phyloP scores from a whole-genome alignment of 2,888 invertebrate species.

The Nyleta sp. region DNA sequence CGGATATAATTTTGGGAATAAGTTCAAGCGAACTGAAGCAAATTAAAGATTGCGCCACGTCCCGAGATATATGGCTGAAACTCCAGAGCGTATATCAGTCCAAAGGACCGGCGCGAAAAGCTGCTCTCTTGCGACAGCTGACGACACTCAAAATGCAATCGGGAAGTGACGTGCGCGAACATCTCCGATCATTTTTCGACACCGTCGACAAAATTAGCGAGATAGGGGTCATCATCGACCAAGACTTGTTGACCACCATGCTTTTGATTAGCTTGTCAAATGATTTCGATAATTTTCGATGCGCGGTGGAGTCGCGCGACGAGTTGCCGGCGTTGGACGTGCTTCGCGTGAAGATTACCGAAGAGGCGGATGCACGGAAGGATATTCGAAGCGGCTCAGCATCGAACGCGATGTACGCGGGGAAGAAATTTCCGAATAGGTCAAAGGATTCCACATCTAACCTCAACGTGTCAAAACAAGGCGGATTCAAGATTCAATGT shows the following conservation, averaged over 20 bases:
- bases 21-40: conserved; percentile 27
- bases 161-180: conserved; percentile 31
- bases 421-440: too few species aligned
- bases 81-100: conserved; percentile 14
- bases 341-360: conserved; percentile 48
- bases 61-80: conserved; percentile 14
- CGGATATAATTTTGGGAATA: conserved; percentile 20
- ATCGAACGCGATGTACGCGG: too few species aligned
- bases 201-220: conserved; percentile 14
- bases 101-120: conserved; percentile 17
- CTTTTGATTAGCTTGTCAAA: conserved; percentile 2
- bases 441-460: too few species aligned
- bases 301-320: neutral
- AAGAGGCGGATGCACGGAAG: conserved; percentile 33
- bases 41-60: conserved; percentile 8
- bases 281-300: conserved; percentile 15
- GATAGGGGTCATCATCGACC: conserved; percentile 1
- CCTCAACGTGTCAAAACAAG: too few species aligned
- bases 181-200: conserved; percentile 49
- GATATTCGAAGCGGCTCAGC: too few species aligned
- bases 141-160: conserved; percentile 6
- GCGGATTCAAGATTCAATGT: too few species aligned
- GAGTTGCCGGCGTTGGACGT: conserved; percentile 67
- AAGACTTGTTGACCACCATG: conserved; percentile 10
- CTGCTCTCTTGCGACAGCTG: conserved; percentile 12